Evolutionary conservation across 2,888 invertebrate species (phyloP).

Genomic region (Amphimallon solstitiale): DNA sequence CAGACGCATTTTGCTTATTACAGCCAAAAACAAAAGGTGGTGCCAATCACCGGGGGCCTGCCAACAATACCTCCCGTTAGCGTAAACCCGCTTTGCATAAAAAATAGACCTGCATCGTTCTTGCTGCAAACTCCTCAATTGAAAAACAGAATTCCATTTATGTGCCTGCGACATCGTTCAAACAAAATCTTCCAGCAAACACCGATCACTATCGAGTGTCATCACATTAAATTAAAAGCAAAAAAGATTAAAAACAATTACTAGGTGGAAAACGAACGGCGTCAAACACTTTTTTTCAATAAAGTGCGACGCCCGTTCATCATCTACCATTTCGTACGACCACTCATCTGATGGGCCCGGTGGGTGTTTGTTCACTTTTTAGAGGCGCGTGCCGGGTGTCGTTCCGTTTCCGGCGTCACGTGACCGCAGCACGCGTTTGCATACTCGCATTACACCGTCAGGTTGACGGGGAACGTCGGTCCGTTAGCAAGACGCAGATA

Average conservation of each 20-base stretch:
- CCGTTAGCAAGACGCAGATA: conserved; percentile 25
- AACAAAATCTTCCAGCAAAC: no score
- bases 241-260: conserved; percentile 41
- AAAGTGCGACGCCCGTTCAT: conserved; percentile 7
- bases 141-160: no score
- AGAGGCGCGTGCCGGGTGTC: conserved; percentile 47
- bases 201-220: not conserved
- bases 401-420: conserved; percentile 42
- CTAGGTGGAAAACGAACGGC: conserved; percentile 35
- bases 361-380: conserved; percentile 54
- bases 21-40: no score
- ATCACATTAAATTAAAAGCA: conserved; percentile 1
- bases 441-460: conserved; percentile 50
- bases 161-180: no score
- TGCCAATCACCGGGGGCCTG: no score
- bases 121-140: no score
- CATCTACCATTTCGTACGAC: conserved; percentile 16
- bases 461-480: conserved; percentile 37
- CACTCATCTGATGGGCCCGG: conserved; percentile 46
- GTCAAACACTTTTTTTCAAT: conserved; percentile 42
- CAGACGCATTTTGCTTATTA: no score
- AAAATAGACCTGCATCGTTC: no score
- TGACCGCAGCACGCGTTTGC: conserved; percentile 48
- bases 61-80: no score
- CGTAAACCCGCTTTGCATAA: no score